Conservation (phyloP, 2,888 invertebrate genomes). For the Chymomyza procnemis region DNA sequence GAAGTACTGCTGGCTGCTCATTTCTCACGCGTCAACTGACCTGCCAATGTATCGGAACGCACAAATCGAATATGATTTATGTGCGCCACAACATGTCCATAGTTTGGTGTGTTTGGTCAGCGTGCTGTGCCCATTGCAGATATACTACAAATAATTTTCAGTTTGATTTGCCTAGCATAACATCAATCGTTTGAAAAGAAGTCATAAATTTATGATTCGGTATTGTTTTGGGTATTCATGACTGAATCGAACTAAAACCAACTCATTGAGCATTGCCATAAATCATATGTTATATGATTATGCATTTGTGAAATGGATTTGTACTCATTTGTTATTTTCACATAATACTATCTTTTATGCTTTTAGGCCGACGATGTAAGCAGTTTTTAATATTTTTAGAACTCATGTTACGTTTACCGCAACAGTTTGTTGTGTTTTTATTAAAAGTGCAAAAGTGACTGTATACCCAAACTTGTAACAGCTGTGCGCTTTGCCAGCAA, state of each 20-base stretch:
- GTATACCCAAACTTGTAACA: background rate
- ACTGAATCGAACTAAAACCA: background rate
- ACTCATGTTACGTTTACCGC: background rate
- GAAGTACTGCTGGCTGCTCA: conserved; percentile 39
- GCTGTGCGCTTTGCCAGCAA: background rate
- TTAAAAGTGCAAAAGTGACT: background rate
- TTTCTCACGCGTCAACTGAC: conserved; percentile 63
- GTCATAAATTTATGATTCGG: background rate
- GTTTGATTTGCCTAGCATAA: background rate
- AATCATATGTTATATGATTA: background rate
- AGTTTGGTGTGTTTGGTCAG: conserved; percentile 23
- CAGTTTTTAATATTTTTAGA: background rate
- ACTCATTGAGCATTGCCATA: background rate
- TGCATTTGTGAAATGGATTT: background rate
- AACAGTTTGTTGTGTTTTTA: background rate
- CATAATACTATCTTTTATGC: background rate
- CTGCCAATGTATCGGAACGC: conserved; percentile 44
- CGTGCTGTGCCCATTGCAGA: conserved; percentile 15
- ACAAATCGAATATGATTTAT: conserved; percentile 60
- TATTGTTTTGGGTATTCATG: background rate
- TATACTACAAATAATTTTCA: background rate
- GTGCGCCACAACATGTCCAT: conserved; percentile 18
- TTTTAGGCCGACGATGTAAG: background rate
- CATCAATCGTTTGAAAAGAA: background rate
- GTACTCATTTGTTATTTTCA: background rate